phyloP scores from a whole-genome alignment of 2,888 invertebrate species.

The Cancer borealis region DNA sequence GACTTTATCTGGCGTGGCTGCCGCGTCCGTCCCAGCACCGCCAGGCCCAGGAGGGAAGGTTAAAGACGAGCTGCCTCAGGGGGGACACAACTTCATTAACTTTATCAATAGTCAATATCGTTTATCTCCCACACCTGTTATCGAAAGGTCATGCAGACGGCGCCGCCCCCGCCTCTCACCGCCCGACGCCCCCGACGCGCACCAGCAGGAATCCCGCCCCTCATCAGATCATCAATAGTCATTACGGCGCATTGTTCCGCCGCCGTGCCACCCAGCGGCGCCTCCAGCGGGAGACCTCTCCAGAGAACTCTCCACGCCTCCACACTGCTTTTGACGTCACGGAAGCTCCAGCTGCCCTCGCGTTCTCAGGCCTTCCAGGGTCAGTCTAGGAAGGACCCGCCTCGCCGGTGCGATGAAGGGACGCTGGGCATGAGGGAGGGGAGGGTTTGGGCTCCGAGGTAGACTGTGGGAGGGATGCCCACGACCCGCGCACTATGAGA shows the following conservation, averaged over 20 bases:
- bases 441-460: background rate
- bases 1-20: background rate
- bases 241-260: slow-evolving; percentile 41
- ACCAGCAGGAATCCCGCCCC: slow-evolving; percentile 39
- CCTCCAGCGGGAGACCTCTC: background rate
- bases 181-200: slow-evolving; percentile 29
- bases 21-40: background rate
- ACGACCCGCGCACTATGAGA: slow-evolving; percentile 60
- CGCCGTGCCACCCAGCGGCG: slow-evolving; percentile 9
- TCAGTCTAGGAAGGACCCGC: background rate
- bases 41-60: slow-evolving; percentile 35
- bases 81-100: slow-evolving; percentile 45
- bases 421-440: background rate
- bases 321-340: slow-evolving; percentile 6
- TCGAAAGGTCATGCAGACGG: slow-evolving; percentile 45
- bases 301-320: background rate
- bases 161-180: slow-evolving; percentile 40
- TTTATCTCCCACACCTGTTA: slow-evolving; percentile 43
- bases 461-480: slow-evolving; percentile 20
- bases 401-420: background rate
- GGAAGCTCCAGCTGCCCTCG: slow-evolving; percentile 31
- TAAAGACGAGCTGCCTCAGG: slow-evolving; percentile 42
- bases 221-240: slow-evolving; percentile 45
- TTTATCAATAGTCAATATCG: slow-evolving; percentile 45
- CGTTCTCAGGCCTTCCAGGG: background rate